A percentile compares a stretch with the other conserved stretches of the same genome.
Evolutionary conservation across 2,113 vertebrate species (phyloP).

Genomic region (human (Homo sapiens)): DNA sequence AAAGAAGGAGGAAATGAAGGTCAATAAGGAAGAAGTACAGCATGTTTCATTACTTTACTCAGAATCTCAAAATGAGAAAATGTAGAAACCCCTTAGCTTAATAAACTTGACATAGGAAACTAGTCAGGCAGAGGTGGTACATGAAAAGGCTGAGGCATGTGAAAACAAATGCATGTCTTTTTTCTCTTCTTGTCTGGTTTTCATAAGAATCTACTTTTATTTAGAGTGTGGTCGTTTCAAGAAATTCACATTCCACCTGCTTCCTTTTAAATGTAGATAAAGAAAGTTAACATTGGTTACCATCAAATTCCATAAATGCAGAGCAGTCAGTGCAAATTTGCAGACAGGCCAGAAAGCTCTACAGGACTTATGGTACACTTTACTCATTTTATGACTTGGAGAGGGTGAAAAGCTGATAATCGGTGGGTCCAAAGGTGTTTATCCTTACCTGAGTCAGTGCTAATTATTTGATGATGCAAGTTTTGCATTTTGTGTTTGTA

Average conservation of each 20-base stretch:
- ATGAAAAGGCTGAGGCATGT: background rate
- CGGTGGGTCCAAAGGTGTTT: background rate
- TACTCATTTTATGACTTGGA: background rate
- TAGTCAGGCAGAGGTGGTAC: background rate
- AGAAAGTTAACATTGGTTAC: background rate
- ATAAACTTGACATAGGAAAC: background rate
- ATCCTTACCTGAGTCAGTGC: background rate
- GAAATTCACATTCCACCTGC: background rate
- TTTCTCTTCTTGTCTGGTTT: background rate
- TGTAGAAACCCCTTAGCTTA: background rate
- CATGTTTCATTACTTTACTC: background rate
- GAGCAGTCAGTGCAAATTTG: background rate
- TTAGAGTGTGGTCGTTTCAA: background rate
- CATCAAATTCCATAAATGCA: background rate
- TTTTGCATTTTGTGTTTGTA: background rate
- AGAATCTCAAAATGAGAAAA: constrained; percentile 44
- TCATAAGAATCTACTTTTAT: background rate
- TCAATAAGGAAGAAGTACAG: background rate
- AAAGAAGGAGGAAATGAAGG: background rate
- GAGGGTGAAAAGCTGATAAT: background rate
- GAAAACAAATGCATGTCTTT: background rate
- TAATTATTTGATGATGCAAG: background rate
- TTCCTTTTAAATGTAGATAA: background rate
- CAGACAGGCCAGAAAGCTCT: background rate
- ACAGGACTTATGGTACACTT: background rate